These are phyloP conservation scores for Phyllostomus discolor DNA, from an alignment of 2,113 vertebrate species.

Conservation along the genomic window DNA sequence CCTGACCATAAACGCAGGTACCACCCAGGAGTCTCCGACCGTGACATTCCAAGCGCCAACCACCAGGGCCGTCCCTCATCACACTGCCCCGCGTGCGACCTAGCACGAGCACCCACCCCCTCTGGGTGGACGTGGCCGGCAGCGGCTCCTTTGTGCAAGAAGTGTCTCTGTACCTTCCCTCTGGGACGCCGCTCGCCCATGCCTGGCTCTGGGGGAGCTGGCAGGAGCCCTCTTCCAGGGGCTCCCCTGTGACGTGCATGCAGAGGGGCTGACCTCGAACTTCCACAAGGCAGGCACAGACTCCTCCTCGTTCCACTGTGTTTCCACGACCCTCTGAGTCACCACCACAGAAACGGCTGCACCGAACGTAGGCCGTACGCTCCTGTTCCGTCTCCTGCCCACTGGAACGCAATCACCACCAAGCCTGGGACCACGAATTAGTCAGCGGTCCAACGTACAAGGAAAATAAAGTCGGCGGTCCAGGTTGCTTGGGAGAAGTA, in stretches of 20 bases:
- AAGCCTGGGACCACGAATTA: background rate
- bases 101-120: accelerated
- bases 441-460: background rate
- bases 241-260: background rate
- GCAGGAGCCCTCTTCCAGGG: background rate
- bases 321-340: background rate
- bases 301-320: background rate
- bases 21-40: accelerated
- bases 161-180: background rate
- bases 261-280: accelerated
- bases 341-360: background rate
- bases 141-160: too few relatives aligned
- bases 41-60: accelerated
- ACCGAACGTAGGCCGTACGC: background rate
- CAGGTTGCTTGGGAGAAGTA: background rate
- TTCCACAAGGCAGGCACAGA: background rate
- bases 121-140: background rate
- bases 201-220: background rate
- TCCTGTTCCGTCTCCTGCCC: background rate
- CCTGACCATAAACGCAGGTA: background rate
- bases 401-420: background rate
- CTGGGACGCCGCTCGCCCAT: background rate
- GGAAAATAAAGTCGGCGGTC: background rate
- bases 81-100: background rate
- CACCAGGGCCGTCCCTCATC: background rate